Base-by-base conservation (phyloP, 1,140 invertebrate species). In the Diorhabda carinulata region DNA sequence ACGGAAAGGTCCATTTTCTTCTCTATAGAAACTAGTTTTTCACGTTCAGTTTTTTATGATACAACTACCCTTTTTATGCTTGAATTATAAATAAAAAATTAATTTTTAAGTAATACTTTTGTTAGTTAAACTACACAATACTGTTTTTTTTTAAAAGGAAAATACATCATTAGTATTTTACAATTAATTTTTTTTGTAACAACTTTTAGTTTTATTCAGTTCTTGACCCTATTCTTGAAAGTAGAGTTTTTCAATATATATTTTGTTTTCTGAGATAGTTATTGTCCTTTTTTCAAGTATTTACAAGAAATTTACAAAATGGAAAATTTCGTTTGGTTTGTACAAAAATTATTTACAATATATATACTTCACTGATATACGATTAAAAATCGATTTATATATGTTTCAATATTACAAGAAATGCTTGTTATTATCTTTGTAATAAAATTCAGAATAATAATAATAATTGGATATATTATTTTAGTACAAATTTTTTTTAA, bases 221-320 rank as follows among this genome's bases (percentile, higher is more conserved):
- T 52, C 6, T 52, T 52, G 47, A 52, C 47, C 6, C 6, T 8
- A 8, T 52, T 52, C 6, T 8, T 52, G 47, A 52, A 52, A 52
- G 47, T 52, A 52, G 6, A 8, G 6, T 52, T 52, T n/a, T n/a
- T 4, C 47, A 52, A 52, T 52, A 52, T 52, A 52, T 6, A 52
- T 52, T 52, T n/a, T 8, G n/a, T 25, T 25, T 25, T 52, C 47
- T 52, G 47, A 52, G 47, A 52, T 52, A 52, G 47, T 52, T 52
- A 52, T 52, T 52, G 47, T 3, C 47, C n/a, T 52, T 52, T 25
- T 25, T 52, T 52, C n/a, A 60, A 42, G 10, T 68, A 68, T 68
- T 63, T 68, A 68, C 67, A 68, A 45, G 61, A 43, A 62, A 52
- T 68, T 62, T 68, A 68, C 67, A 68, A 40, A 43, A 8, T 68